phyloP scores from a whole-genome alignment of 2,113 vertebrate genomes.

The Dermatemys mawii region DNA sequence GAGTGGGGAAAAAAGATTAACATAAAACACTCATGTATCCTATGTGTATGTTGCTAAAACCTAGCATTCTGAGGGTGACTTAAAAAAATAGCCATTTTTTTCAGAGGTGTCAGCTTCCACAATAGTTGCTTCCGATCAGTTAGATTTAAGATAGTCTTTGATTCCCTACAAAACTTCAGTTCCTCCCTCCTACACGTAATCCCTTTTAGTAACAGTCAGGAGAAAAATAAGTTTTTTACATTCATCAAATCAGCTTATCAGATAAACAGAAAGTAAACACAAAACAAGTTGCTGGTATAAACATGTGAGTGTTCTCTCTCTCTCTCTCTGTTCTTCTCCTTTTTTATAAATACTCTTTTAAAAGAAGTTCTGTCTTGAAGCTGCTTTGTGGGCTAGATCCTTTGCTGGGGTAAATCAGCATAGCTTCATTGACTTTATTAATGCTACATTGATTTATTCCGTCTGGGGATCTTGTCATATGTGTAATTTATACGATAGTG shows the following conservation, averaged over 20 bases:
- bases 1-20: background rate
- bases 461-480: background rate
- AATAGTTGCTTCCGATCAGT: background rate
- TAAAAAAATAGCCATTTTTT: background rate
- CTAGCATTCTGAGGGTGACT: conserved; percentile 16
- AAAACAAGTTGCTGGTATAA: background rate
- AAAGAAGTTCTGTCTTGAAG: background rate
- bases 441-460: background rate
- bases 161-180: background rate
- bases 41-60: background rate
- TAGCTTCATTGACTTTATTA: background rate
- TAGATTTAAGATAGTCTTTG: background rate
- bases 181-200: background rate
- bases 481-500: background rate
- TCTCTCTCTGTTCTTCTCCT: background rate
- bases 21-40: background rate
- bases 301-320: accelerated
- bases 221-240: background rate
- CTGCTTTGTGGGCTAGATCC: background rate
- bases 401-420: background rate
- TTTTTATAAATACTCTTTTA: background rate
- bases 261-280: background rate
- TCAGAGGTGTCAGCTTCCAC: background rate
- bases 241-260: conserved; percentile 3
- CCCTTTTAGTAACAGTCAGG: background rate